Percentiles rank a stretch among this genome's conserved stretches.
Conservation (phyloP, 2,888 invertebrate genomes). For the Prionchulus punctatus region DNA sequence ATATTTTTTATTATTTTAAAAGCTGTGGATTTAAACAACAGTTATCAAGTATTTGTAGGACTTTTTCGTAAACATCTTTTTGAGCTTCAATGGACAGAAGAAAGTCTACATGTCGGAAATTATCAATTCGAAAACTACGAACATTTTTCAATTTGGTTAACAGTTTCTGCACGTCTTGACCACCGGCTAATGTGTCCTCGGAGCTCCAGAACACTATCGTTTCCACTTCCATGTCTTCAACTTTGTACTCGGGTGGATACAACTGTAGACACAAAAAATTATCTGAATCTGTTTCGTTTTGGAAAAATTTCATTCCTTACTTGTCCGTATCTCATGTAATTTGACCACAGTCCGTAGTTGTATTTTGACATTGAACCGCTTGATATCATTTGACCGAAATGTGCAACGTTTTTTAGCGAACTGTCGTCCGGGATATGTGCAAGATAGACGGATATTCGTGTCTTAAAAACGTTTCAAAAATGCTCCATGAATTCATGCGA, state of each 20-base stretch:
- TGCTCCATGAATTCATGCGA: no score
- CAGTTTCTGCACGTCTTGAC: neutral
- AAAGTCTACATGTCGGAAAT: neutral
- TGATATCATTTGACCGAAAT: slow-evolving; percentile 26
- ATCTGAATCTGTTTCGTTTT: no score
- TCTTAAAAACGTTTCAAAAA: no score
- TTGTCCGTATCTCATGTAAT: slow-evolving; percentile 32
- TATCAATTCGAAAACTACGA: neutral
- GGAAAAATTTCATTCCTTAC: no score
- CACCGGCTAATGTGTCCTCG: neutral
- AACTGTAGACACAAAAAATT: slow-evolving; percentile 7
- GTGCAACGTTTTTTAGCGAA: slow-evolving; percentile 26
- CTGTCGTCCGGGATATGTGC: slow-evolving; percentile 29
- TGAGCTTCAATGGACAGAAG: neutral
- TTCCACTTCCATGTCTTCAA: neutral
- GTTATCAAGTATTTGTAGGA: neutral
- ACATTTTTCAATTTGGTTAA: neutral
- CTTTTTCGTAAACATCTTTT: neutral
- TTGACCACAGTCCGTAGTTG: slow-evolving; percentile 17
- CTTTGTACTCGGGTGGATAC: neutral
- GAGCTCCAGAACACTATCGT: neutral
- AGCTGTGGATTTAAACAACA: no score
- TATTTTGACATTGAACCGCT: slow-evolving; percentile 16
- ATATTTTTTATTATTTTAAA: no score
- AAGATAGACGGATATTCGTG: slow-evolving; percentile 32